Base-by-base conservation (phyloP, 2,797 vertebrate genomes). In the Crypturellus tataupa region DNA sequence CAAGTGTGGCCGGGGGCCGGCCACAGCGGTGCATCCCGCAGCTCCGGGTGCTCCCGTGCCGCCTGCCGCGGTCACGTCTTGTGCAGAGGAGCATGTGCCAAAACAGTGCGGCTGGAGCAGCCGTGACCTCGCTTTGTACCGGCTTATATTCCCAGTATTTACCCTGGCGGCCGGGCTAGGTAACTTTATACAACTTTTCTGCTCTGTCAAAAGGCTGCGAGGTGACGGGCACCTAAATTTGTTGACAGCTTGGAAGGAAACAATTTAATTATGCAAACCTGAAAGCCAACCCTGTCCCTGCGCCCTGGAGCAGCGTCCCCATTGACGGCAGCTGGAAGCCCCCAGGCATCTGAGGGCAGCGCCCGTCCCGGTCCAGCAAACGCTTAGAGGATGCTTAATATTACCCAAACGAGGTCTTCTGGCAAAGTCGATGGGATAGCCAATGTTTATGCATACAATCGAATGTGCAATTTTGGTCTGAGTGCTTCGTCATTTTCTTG, bases 401-500 rank as follows among this genome's bases (percentile, higher is more conserved):
- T 42, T 47, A 37, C 25, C 58, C 58, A 53, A 67, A 21, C 6
- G 40, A 91, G 70, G 42, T 77, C 63, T 13, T 55, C 55, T 63
- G 40, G 77, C 59, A 63, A 81, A 84, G 63, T 55, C 80, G 47
- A 29, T 9, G 78, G 80, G 40, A 47, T 71, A 80, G 69, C 69
- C 53, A 67, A 44, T 0, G 0, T 58, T 90, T 86, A 80, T 70
- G 75, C 12, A 1, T 47, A 90, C 75, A 77, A 70, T 86, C 70
- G 53, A 80, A 93, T 62, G 71, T 80, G 68, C 53, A 94, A 3
- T 95, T 95, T 89, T 72, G 68, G 35, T 86, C 90, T 70, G 53
- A 93, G 64, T 27, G 21, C 80, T 90, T 90, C 91, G 95, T 96
- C 96, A 87, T 94, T 85, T 95, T 87, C 86, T 95, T 96, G 96